Percentiles rank a stretch among this genome's conserved stretches.
Conservation (phyloP, 2,888 invertebrate species). For the Pocota personata region DNA sequence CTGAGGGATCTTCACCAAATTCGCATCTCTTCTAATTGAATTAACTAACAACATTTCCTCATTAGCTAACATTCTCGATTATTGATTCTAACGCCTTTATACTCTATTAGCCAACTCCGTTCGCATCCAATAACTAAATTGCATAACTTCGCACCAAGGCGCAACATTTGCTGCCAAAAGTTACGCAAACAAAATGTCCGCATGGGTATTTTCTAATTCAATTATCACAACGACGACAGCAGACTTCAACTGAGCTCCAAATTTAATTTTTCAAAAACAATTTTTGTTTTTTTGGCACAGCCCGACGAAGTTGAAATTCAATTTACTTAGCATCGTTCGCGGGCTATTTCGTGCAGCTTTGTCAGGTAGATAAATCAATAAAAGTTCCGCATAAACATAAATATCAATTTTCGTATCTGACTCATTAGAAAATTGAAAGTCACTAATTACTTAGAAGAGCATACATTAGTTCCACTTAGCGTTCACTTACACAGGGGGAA, state of each 20-base stretch:
- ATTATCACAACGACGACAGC: conserved; percentile 5
- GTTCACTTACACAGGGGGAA: not conserved
- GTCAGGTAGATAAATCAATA: conserved; percentile 28
- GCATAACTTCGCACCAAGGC: conserved; percentile 3
- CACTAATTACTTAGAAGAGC: conserved; percentile 57
- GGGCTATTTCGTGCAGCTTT: not conserved
- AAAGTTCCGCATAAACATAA: conserved; percentile 17
- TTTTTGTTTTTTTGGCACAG: conserved; percentile 36
- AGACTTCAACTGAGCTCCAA: not conserved
- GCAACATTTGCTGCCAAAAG: conserved; percentile 20
- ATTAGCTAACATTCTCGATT: not conserved
- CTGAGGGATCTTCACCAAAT: too few relatives aligned
- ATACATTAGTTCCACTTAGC: conserved; percentile 57
- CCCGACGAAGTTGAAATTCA: not conserved
- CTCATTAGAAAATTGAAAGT: conserved; percentile 27
- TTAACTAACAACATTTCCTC: not conserved
- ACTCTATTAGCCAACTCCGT: not conserved
- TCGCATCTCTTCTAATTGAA: too few relatives aligned
- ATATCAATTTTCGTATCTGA: conserved; percentile 19
- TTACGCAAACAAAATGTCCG: conserved; percentile 17
- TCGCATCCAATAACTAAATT: not conserved
- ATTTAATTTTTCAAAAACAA: not conserved
- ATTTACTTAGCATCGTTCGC: conserved; percentile 2
- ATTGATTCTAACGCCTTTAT: not conserved
- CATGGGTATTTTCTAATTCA: conserved; percentile 32